A percentile compares a stretch with the other conserved stretches of the same genome.
phyloP scores from a whole-genome alignment of 2,888 invertebrate species.

The Andrena chrysosceles region DNA sequence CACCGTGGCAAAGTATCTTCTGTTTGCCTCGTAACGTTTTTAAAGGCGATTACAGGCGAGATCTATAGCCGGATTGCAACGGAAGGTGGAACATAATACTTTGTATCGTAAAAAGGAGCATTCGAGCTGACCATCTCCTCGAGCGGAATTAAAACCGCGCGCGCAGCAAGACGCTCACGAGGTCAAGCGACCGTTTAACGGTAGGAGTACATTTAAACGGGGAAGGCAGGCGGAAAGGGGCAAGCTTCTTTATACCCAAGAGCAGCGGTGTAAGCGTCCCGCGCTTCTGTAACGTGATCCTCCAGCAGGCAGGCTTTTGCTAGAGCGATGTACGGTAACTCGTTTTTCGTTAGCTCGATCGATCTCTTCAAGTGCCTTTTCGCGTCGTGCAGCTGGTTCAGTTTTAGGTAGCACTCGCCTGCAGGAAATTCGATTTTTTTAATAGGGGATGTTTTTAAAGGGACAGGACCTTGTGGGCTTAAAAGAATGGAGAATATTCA shows the following conservation, averaged over 20 bases:
- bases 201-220: constrained; percentile 21
- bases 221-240: neutral
- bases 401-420: constrained; percentile 91
- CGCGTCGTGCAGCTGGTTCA: constrained; percentile 89
- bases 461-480: too few species aligned
- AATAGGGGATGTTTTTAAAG: too few species aligned
- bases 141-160: constrained; percentile 42
- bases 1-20: neutral
- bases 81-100: constrained; percentile 36
- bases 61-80: constrained; percentile 1
- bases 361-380: constrained; percentile 91
- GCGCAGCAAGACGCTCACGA: neutral
- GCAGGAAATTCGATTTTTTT: neutral
- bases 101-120: constrained; percentile 33
- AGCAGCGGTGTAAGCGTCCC: constrained; percentile 90
- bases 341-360: constrained; percentile 90
- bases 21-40: constrained; percentile 19
- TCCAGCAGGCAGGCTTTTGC: constrained; percentile 89
- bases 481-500: too few species aligned
- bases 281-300: constrained; percentile 89
- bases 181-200: constrained; percentile 9
- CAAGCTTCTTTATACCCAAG: constrained; percentile 87
- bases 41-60: too few species aligned
- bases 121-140: constrained; percentile 11
- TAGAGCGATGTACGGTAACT: constrained; percentile 90